Base-by-base conservation (phyloP, 2,113 vertebrate genomes). In the Pholis gunnellus region DNA sequence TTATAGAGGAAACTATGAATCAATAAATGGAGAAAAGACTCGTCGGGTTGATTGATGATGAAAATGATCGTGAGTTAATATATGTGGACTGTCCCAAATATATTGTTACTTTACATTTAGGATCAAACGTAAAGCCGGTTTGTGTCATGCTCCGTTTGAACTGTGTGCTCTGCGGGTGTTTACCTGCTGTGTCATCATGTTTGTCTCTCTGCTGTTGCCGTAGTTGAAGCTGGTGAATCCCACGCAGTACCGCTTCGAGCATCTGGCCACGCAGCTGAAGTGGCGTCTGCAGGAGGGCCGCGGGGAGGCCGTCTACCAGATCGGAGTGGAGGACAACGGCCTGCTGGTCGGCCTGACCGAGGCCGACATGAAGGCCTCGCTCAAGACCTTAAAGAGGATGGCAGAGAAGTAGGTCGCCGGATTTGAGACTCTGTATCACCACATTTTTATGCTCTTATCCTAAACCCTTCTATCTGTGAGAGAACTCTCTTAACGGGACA, bases 201-300 rank as follows among this genome's bases (percentile, higher is more conserved):
- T 6, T 71, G 18, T 63, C 42, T n/a, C 6, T 44, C 20, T 59
- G 20, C 63, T 61, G 29, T 8, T 2, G 25, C 27, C 3, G 4
- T 86, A 99, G 98, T 87, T 99, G 52, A 99, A 99, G 94, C 95
- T 99, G 84, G 98, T 99, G 72, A 99, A 98, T 83, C 98, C 98
- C 48, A 99, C 98, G 0, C 97, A 97, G 82, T 99, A 98, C 22
- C 97, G 98, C 64, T 98, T 99, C 66, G 98, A 99, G 92, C 98
- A 99, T 89, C 92, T 99, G 91, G 98, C 98, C 90, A 99, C 98
- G 0, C 98, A 99, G 95, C 96, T 99, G 94, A 99, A 99, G 91
- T 99, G 98, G 98, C 95, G 98, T 0, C 96, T 99, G 5, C 98
- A 99, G 93, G 98, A 99, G 88, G 98, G 98, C 40, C 97, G 97